Base-by-base conservation (phyloP, 2,113 vertebrate genomes). In the Eira barbara region DNA sequence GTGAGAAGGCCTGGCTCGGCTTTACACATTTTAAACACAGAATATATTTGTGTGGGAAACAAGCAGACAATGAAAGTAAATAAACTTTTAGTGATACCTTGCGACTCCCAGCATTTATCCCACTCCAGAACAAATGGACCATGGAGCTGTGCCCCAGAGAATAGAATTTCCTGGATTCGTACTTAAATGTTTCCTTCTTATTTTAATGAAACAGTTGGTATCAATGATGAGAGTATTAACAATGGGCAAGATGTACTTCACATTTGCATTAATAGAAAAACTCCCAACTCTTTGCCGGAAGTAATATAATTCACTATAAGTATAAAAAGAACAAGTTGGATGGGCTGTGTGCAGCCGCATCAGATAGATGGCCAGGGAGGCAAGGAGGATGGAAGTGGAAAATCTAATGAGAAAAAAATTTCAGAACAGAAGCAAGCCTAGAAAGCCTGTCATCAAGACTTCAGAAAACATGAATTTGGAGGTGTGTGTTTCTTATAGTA, bases 31-130 rank as follows among this genome's bases (percentile, higher is more conserved):
- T 98, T 98, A 99, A 98, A 98, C 92, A 98, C 96, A 96, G 98
- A 98, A 99, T 99, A 98, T 99, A 99, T 99, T 98, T 99, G 98
- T 98, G 99, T 99, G 99, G 99, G 99, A 99, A 99, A 99, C 98
- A 96, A 98, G 93, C 84, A 96, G 83, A 98, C 98, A 98, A 98
- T 98, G 85, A 97, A 80, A 98, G 98, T 99, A 99, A 98, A 98
- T 98, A 98, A 98, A 99, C 98, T 99, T 97, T 97, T 97, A 98
- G 98, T 98, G 90, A 83, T 97, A 98, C 95, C 96, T 98, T 97
- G 96, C 67, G 96, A 92, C 80, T 92, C 97, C 84, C 42, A 73
- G 34, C 52, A 17, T 95, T 78, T 88, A 83, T 96, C 52, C 36
- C 20, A 65, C 39, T 86, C 67, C 0, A 17, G 76, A 94, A 79